Evolutionary conservation across 2,113 vertebrate species (phyloP).

Genomic region (Alethe diademata): DNA sequence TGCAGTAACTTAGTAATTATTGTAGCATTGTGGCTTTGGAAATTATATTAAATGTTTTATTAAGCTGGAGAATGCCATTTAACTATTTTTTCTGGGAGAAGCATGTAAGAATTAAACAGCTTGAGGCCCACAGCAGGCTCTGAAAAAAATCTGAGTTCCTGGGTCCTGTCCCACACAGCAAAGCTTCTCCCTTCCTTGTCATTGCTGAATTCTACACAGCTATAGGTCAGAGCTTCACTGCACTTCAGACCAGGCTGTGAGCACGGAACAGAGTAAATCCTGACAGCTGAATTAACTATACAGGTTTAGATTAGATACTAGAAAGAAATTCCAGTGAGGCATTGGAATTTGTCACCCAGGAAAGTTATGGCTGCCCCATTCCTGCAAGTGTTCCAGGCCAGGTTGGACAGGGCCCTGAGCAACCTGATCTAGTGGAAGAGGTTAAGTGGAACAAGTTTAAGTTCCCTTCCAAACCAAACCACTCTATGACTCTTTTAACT

Average conservation of each 20-base stretch:
- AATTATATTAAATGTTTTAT: not conserved
- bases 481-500: not conserved
- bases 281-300: not conserved
- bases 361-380: not conserved
- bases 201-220: not conserved
- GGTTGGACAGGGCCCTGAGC: not conserved
- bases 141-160: not conserved
- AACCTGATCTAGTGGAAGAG: not conserved
- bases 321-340: not conserved
- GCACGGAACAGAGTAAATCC: not conserved
- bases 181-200: fast-evolving
- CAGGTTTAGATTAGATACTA: not conserved
- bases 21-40: not conserved
- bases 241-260: not conserved
- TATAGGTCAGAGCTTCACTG: not conserved
- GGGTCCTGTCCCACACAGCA: not conserved
- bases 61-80: not conserved
- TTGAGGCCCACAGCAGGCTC: not conserved
- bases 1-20: not conserved
- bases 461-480: not conserved
- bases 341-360: not conserved
- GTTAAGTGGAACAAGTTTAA: not conserved
- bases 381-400: not conserved
- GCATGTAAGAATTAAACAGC: not conserved
- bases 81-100: not conserved